Base-by-base conservation (phyloP, 2,888 invertebrate genomes). In the Erebia palarica region DNA sequence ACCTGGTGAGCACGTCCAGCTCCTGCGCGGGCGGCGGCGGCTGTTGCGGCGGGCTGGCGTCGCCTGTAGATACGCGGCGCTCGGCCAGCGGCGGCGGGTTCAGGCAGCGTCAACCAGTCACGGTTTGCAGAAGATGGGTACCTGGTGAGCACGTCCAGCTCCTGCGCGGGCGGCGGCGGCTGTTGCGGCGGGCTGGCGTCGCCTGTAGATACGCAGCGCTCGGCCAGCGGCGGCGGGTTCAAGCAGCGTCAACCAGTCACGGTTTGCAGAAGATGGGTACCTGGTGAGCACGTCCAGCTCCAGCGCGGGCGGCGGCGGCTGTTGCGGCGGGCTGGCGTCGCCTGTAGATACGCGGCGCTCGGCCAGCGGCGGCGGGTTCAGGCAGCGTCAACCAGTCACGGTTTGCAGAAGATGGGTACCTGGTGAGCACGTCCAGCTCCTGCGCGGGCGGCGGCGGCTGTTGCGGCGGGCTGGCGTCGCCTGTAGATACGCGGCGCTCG, bases 61-160 rank as follows among this genome's bases (percentile, higher is more conserved):
- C 92, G 82, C 87, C 88, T 76, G 91, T 88, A 74, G 92, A 90
- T n/a, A 92, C 91, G 78, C 92, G 89, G 18, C 92, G 88, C 79
- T 92, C 92, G 78, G 87, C 86, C 69, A 93, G 88, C 77, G 93
- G 92, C 77, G 91, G 90, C 76, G 93, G 93, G 83, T 94, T 94
- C 73, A 93, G 92, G 81, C 93, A 93, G 74, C 89, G 90, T 27
- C 27, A 27, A 27, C 27, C 27, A 1, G 27, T 27, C 27, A 27
- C 27, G 7, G 36, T 7, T 36, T 36, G 36, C 7, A 36, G 36
- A 7, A 47, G 47, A 47, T 47, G 47, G 13, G 57, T 58, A 77
- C 78, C 78, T 77, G 74, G 76, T 60, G 58, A 75, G 68, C 51
- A 69, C 61, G 66, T 75, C 75, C 55, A 67, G 51, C n/a, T 47